Base-by-base conservation (phyloP, 2,888 invertebrate genomes). In the Drosophila demipolita region DNA sequence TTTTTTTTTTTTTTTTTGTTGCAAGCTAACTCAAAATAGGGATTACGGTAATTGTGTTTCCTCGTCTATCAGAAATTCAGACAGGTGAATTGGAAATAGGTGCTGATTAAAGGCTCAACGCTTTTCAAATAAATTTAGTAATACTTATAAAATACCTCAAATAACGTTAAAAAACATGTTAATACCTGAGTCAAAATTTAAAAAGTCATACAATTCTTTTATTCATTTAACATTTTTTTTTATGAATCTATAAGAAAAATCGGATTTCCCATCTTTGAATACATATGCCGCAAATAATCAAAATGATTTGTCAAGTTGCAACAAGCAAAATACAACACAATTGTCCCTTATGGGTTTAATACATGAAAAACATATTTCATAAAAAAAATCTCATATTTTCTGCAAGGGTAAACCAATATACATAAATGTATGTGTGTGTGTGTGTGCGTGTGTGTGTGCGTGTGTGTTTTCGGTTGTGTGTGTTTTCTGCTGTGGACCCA, bases 21-120 rank as follows among this genome's bases (percentile, higher is more conserved):
- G 65, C 71, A 54, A 69, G 77, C 69, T 72, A 67, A 81, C 76
- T 63, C 67, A 73, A 75, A 87, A 75, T 62, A 45, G 50, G 66
- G 59, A 49, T 50, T n/a, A 32, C 0, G 12, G 35, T 38, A 45
- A 7, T 32, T 26, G 35, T 12, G 20, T 7, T 6, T 26, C 11
- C 7, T 1, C 29, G 69, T 63, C 58, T 38, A 3, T 0, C 2
- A 38, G 15, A 58, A 58, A 60, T 61, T n/a, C 54, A 29, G 26
- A 49, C 26, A 29, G 26, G 49, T 49, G 49, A 17, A 26, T 23
- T 7, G 45, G 15, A 45, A 23, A 45, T 45, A 12, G 7, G 20
- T 6, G 7, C 7, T 23, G 20, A 23, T 23, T 23, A 20, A 8
- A 15, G 45, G 20, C 45, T 15, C 0, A 8, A 45, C n/a, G 45